phyloP scores from a whole-genome alignment of 2,113 vertebrate species.

The Pedionomus torquatus region DNA sequence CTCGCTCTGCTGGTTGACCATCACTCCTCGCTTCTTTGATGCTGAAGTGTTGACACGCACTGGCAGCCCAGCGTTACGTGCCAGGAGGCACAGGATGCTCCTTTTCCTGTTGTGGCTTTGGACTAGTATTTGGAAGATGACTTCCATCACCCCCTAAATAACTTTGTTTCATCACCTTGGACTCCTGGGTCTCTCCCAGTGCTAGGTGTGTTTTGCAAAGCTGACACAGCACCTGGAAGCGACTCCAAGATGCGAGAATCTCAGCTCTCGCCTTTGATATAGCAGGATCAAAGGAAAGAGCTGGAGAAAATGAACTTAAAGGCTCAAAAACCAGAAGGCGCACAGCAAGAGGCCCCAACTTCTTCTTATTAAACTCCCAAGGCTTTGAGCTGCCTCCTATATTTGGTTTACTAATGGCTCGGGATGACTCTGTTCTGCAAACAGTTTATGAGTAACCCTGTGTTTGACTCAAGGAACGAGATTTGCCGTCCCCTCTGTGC shows the following conservation, averaged over 20 bases:
- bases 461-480: not conserved
- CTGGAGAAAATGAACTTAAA: not conserved
- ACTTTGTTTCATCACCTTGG: not conserved
- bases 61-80: accelerated
- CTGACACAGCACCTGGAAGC: not conserved
- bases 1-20: not conserved
- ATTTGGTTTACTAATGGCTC: not conserved
- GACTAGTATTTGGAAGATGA: not conserved
- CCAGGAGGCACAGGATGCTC: not conserved
- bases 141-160: not conserved
- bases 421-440: not conserved
- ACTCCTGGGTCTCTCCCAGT: not conserved
- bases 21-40: not conserved
- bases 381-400: not conserved
- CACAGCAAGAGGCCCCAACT: not conserved
- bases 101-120: not conserved
- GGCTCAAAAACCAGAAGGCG: not conserved
- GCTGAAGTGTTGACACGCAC: not conserved
- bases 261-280: not conserved
- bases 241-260: not conserved
- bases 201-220: not conserved
- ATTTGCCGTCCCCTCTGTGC: not conserved
- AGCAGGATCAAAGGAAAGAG: slow-evolving; percentile 2
- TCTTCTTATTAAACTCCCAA: not conserved
- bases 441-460: not conserved